Evolutionary conservation across 2,888 invertebrate genomes (phyloP), one percentile per base, ranked within the genome.

Genomic region (Capitulum mitella): DNA sequence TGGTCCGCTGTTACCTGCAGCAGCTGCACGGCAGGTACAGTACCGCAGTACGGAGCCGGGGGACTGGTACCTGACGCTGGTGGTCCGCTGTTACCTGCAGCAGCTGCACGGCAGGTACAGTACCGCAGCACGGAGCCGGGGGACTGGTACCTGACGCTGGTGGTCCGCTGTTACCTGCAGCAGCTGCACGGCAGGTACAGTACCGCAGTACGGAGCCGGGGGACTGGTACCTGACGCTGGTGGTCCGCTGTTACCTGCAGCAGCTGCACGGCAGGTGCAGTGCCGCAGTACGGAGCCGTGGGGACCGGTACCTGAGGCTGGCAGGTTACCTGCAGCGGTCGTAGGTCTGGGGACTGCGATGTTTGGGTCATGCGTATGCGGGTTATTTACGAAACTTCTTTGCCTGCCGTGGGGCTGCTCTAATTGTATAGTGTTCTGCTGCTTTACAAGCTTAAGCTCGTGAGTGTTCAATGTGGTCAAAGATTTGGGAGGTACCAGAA

Each of bases 41-140:
- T 3, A 14, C 32, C 77, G 61, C 43, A 29, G 48, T 34, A 61
- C 95, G 0, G 93, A 94, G 83, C 90, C 91, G 48, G 95, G 95
- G 0, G 87, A 87, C 58, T 96, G 95, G 94, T 93, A 92, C 86
- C 85, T 94, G 32, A 91, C 91, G 1, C 86, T 94, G 81, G 89
- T 90, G 77, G 86, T 93, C 78, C 92, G 91, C 84, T 93, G 93
- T 83, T 85, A 84, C 75, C 78, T 78, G 43, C 48, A 46, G 16
- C 61, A 79, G 70, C 34, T 40, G 54, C 12, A 70, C 77, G 8
- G 61, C 76, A 40, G 43, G 61, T 64, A 43, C 48, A 22, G 10
- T 3, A 14, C 32, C 77, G 61, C 43, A 29, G 48, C 12, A 61
- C 95, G 0, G 93, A 94, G 83, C 90, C 91, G 48, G 95, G 95